A percentile compares a stretch with the other conserved stretches of the same genome.
Evolutionary conservation across 2,888 invertebrate species (phyloP).

Genomic region (Hedya salicella): DNA sequence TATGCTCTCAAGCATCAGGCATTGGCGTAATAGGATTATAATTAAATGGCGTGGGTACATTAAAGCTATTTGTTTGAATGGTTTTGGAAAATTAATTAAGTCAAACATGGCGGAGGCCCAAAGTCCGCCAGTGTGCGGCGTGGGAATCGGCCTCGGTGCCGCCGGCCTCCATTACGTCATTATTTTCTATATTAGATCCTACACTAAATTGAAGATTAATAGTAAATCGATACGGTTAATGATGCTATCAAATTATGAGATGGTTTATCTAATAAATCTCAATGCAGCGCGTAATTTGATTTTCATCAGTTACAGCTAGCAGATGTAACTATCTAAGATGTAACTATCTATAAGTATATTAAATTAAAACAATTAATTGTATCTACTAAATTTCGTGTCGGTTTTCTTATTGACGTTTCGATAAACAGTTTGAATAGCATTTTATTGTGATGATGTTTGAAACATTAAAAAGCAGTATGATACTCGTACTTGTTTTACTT

Average conservation of each 20-base stretch:
- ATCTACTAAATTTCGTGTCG: too few relatives aligned
- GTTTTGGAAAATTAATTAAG: slow-evolving; percentile 42
- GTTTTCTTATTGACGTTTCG: too few relatives aligned
- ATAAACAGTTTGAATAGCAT: too few relatives aligned
- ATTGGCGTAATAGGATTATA: slow-evolving; percentile 16
- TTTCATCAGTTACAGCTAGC: slow-evolving; percentile 22
- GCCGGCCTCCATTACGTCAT: slow-evolving; percentile 83
- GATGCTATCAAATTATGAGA: slow-evolving; percentile 61
- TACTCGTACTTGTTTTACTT: too few relatives aligned
- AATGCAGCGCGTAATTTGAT: slow-evolving; percentile 23
- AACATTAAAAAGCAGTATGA: too few relatives aligned
- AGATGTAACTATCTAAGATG: slow-evolving; percentile 2
- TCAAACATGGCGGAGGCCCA: slow-evolving; percentile 35
- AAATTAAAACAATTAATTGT: slow-evolving; percentile 14
- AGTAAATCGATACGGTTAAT: slow-evolving; percentile 78
- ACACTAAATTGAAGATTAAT: slow-evolving; percentile 82
- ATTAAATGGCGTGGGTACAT: slow-evolving; percentile 32
- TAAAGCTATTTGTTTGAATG: slow-evolving; percentile 36
- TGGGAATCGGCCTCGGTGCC: slow-evolving; percentile 84
- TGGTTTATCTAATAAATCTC: slow-evolving; percentile 47
- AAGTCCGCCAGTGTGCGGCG: slow-evolving; percentile 58
- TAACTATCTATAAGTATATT: slow-evolving; percentile 3
- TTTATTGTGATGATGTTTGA: too few relatives aligned
- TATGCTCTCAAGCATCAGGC: neutral
- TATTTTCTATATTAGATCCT: slow-evolving; percentile 84